Percentiles rank a stretch among this genome's conserved stretches.
Evolutionary conservation across 2,888 invertebrate species (phyloP).

Genomic region (Coenonympha glycerion): DNA sequence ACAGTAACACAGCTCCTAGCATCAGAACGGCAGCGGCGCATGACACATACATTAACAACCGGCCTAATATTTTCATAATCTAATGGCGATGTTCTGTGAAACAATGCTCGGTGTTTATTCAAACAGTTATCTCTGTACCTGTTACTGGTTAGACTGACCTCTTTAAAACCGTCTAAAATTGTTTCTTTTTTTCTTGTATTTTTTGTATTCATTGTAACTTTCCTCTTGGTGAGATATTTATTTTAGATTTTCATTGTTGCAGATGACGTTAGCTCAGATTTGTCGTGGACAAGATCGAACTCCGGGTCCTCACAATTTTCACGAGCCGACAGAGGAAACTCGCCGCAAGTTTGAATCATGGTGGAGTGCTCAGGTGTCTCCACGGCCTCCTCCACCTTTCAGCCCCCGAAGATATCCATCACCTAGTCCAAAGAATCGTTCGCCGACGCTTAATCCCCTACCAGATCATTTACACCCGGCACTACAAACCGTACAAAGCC

Average conservation of each 20-base stretch:
- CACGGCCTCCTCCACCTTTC: slow-evolving; percentile 72
- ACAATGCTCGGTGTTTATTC: slow-evolving; percentile 69
- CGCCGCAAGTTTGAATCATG: slow-evolving; percentile 93
- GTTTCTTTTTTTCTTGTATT: slow-evolving; percentile 54
- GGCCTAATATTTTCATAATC: slow-evolving; percentile 76
- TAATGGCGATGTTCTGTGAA: slow-evolving; percentile 76
- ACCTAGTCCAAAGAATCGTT: slow-evolving; percentile 72
- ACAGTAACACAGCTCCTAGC: slow-evolving; percentile 61
- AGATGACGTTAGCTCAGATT: slow-evolving; percentile 88
- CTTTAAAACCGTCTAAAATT: slow-evolving; percentile 71
- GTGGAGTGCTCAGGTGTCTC: slow-evolving; percentile 86
- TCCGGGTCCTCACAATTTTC: slow-evolving; percentile 78
- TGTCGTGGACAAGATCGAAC: slow-evolving; percentile 85
- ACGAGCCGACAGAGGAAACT: slow-evolving; percentile 88
- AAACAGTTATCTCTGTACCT: slow-evolving; percentile 69
- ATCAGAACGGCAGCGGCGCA: slow-evolving; percentile 56
- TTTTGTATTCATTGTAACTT: slow-evolving; percentile 36
- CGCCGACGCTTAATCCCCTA: slow-evolving; percentile 61
- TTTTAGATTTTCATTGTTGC: slow-evolving; percentile 49
- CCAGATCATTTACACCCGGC: slow-evolving; percentile 82
- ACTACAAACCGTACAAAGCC: slow-evolving; percentile 84
- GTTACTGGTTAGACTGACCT: slow-evolving; percentile 72
- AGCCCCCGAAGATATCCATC: slow-evolving; percentile 69
- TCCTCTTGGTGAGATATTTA: slow-evolving; percentile 23
- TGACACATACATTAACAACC: slow-evolving; percentile 75